Evolutionary conservation across 2,888 invertebrate genomes (phyloP).

Genomic region (Ctenicera cuprea): DNA sequence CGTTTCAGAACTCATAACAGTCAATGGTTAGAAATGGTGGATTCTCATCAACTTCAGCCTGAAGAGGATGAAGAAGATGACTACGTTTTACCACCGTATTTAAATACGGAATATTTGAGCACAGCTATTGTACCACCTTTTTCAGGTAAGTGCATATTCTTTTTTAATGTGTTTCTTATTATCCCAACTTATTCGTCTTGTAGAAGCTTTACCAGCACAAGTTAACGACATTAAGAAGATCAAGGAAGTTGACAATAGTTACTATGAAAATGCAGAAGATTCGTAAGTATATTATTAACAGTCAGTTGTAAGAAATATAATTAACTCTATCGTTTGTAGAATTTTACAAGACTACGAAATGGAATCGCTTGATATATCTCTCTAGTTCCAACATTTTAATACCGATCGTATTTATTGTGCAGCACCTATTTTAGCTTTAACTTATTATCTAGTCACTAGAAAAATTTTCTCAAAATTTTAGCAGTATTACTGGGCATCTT

Average conservation of each 20-base stretch:
- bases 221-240: slow-evolving; percentile 66
- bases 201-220: slow-evolving; percentile 63
- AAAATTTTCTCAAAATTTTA: slow-evolving; percentile 30
- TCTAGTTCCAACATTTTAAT: slow-evolving; percentile 30
- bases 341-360: slow-evolving; percentile 68
- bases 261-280: slow-evolving; percentile 65
- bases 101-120: slow-evolving; percentile 80
- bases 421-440: slow-evolving; percentile 33
- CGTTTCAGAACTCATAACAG: slow-evolving; percentile 99
- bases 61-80: slow-evolving; percentile 76
- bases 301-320: background rate
- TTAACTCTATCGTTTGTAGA: slow-evolving; percentile 57
- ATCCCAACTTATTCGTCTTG: background rate
- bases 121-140: slow-evolving; percentile 70
- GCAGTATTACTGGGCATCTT: slow-evolving; percentile 32
- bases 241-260: slow-evolving; percentile 67
- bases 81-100: slow-evolving; percentile 83
- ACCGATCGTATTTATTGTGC: background rate
- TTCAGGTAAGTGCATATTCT: too few species aligned
- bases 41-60: slow-evolving; percentile 76
- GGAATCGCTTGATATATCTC: slow-evolving; percentile 62
- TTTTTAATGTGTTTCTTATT: slow-evolving; percentile 13
- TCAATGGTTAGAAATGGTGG: slow-evolving; percentile 98
- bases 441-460: slow-evolving; percentile 37
- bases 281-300: slow-evolving; percentile 48